Conservation (phyloP, 2,888 invertebrate species). For the Aleiodes leptofemur region DNA sequence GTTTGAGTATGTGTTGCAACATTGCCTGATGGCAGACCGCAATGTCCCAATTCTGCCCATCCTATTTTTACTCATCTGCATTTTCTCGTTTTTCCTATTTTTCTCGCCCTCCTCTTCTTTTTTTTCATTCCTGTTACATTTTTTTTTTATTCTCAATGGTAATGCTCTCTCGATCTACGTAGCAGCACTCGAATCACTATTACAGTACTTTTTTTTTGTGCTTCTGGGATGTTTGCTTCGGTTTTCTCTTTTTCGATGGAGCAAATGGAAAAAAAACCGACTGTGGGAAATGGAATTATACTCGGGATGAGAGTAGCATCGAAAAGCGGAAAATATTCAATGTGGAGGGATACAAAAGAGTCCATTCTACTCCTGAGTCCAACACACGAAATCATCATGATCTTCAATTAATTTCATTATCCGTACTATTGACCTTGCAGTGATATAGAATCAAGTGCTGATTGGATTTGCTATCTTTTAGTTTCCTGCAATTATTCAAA, state of each 20-base stretch:
- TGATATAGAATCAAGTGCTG: no score
- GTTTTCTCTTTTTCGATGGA: background rate
- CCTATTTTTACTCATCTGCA: slow-evolving; percentile 57
- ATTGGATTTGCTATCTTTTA: no score
- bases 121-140: slow-evolving; percentile 24
- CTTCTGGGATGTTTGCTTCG: background rate
- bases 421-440: no score
- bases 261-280: no score
- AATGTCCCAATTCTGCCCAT: slow-evolving; percentile 55
- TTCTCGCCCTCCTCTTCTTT: slow-evolving; percentile 8
- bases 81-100: slow-evolving; percentile 37
- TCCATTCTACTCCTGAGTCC: no score
- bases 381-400: no score
- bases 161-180: slow-evolving; percentile 14
- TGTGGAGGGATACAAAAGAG: no score
- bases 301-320: no score
- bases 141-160: background rate
- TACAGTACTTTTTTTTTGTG: slow-evolving; percentile 16
- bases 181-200: slow-evolving; percentile 33
- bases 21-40: slow-evolving; percentile 43
- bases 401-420: no score
- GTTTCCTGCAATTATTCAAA: no score
- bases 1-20: slow-evolving; percentile 20
- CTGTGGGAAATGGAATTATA: no score
- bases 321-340: no score